Evolutionary conservation across 2,888 invertebrate species (phyloP), one percentile per base, ranked within the genome.

Genomic region (Drosophila differens): DNA sequence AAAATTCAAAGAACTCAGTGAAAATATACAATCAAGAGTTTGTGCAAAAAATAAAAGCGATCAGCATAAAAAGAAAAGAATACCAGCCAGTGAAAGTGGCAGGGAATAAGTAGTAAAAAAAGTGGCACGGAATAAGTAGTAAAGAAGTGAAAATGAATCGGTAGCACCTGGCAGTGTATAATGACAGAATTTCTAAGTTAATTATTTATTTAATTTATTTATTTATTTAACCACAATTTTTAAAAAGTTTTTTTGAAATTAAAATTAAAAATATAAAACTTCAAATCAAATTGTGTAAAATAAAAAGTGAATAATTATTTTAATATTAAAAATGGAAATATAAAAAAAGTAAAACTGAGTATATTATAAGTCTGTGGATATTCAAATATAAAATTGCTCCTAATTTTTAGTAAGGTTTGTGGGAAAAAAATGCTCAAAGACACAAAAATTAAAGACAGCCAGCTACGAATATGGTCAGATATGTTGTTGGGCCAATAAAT

Each of bases 401-500:
- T n/a, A 44, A n/a, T 12, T 44, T 44, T 6, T n/a, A 12, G 12
- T n/a, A 44, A n/a, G 12, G n/a, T n/a, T n/a, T n/a, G n/a, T 3
- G 12, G n/a, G 19, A n/a, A n/a, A 44, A 25, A 25, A 22, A 22
- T 16, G 25, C 25, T 0, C 25, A 47, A 16, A 25, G 16, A 25
- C 25, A 25, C 16, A 16, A 47, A 47, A 25, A 25, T 55, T 39
- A 28, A 22, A 14, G 16, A 1, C 19, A 54, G 32, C 16, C 4
- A 22, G 39, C 25, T 22, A 57, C 66, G 35, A 59, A 69, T 54
- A 49, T 61, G 33, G 53, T 52, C 35, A 35, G 51, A 60, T 64
- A 69, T 64, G 62, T 57, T 68, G 63, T 41, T 51, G 28, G 63
- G 47, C 51, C 51, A 59, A 70, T 70, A 78, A 72, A 62, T 70